Evolutionary conservation across 2,797 vertebrate genomes (phyloP).

Genomic region (Rhincodon typus): DNA sequence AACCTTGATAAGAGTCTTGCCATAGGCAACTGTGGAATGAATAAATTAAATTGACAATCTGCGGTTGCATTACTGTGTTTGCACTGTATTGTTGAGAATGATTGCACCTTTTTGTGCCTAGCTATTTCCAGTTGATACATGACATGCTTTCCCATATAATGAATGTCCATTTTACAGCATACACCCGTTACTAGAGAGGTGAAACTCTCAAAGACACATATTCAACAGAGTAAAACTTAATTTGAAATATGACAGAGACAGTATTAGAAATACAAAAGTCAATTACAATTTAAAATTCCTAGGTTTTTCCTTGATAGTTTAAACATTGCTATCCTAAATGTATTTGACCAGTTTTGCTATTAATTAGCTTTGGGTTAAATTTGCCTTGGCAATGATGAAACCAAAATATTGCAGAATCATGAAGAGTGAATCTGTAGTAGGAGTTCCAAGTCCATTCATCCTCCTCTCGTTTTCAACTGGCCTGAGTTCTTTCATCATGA

Average conservation of each 20-base stretch:
- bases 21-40: background rate
- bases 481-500: background rate
- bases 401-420: background rate
- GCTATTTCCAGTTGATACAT: background rate
- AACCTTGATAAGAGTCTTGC: background rate
- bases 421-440: background rate
- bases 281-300: background rate
- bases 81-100: background rate
- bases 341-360: background rate
- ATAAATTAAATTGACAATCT: constrained; percentile 17
- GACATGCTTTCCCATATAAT: background rate
- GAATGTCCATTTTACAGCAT: background rate
- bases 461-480: background rate
- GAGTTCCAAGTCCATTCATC: background rate
- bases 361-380: background rate
- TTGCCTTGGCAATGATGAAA: background rate
- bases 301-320: background rate
- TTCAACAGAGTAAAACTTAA: background rate
- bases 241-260: background rate
- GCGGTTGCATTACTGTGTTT: background rate
- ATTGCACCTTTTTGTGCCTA: background rate
- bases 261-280: background rate
- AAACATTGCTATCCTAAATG: background rate
- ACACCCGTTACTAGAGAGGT: background rate
- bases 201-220: background rate